Evolutionary conservation across 2,888 invertebrate species (phyloP).

Genomic region (Pachycephus smyrnensis): DNA sequence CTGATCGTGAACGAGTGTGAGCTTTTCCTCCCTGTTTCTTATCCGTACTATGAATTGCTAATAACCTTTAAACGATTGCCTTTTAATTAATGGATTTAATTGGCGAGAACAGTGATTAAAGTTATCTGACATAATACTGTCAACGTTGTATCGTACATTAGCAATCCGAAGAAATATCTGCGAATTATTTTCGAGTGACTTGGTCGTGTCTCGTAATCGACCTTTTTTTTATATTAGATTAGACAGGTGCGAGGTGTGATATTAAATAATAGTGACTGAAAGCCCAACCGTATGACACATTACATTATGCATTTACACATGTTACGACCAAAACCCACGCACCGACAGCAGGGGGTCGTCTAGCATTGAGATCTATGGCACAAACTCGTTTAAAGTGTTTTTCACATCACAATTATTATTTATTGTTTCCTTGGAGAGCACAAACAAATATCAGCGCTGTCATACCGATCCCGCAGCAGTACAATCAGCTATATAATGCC

Average conservation of each 20-base stretch:
- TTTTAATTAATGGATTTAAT: neutral
- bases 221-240: neutral
- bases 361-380: constrained; percentile 49
- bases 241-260: constrained; percentile 9
- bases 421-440: constrained; percentile 22
- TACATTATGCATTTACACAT: constrained; percentile 38
- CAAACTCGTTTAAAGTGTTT: constrained; percentile 47
- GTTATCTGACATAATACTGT: neutral
- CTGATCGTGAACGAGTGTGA: neutral
- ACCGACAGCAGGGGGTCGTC: constrained; percentile 48
- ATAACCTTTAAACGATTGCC: neutral
- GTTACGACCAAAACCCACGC: constrained; percentile 34
- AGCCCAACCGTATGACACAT: constrained; percentile 23
- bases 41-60: neutral
- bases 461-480: neutral
- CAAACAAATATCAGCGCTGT: constrained; percentile 9
- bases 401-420: constrained; percentile 40
- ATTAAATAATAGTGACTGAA: constrained; percentile 32
- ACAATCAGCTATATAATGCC: neutral
- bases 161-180: neutral
- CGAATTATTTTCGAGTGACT: neutral
- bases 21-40: neutral
- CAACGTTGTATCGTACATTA: neutral
- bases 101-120: neutral
- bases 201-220: neutral